Percentiles rank a stretch among this genome's conserved stretches.
These are phyloP conservation scores for Catharus minimus DNA, from an alignment of 2,113 vertebrate genomes.

Conservation along the genomic window DNA sequence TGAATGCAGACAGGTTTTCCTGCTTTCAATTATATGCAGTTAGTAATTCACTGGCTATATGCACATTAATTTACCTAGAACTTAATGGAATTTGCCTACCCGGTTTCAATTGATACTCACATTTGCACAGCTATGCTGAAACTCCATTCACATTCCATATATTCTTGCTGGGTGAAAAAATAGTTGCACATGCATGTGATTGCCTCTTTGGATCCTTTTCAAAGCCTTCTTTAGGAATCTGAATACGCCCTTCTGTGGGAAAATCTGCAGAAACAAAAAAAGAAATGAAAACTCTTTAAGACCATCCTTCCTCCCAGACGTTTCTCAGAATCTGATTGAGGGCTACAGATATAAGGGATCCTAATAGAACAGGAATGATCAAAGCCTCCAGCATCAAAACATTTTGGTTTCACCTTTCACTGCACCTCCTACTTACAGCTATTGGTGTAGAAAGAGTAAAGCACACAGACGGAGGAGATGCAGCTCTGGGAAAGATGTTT, in stretches of 20 bases:
- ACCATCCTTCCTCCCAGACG: slow-evolving; percentile 10
- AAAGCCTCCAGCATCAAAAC: slow-evolving; percentile 41
- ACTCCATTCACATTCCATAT: slow-evolving; percentile 54
- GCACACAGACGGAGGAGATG: not conserved
- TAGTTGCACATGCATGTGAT: slow-evolving; percentile 60
- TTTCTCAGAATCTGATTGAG: slow-evolving; percentile 46
- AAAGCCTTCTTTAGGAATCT: slow-evolving; percentile 60
- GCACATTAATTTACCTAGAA: slow-evolving; percentile 41
- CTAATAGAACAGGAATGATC: slow-evolving; percentile 18
- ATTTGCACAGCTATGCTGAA: not conserved
- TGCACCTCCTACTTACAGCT: slow-evolving; percentile 11
- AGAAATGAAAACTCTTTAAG: slow-evolving; percentile 25
- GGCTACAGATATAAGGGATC: slow-evolving; percentile 5
- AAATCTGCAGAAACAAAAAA: slow-evolving; percentile 50
- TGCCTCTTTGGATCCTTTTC: slow-evolving; percentile 58
- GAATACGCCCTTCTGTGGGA: slow-evolving; percentile 62
- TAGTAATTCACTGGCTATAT: slow-evolving; percentile 18
- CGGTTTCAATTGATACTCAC: slow-evolving; percentile 10
- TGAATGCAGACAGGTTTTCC: slow-evolving; percentile 50
- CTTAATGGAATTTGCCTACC: slow-evolving; percentile 34
- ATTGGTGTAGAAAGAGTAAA: slow-evolving; percentile 13
- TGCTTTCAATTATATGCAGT: slow-evolving; percentile 54
- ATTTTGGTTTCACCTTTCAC: slow-evolving; percentile 52
- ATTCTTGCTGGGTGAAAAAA: slow-evolving; percentile 58
- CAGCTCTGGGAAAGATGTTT: slow-evolving; percentile 1